A percentile compares a stretch with the other conserved stretches of the same genome.
phyloP scores from a whole-genome alignment of 2,113 vertebrate species.

The Paracanthobrama guichenoti region DNA sequence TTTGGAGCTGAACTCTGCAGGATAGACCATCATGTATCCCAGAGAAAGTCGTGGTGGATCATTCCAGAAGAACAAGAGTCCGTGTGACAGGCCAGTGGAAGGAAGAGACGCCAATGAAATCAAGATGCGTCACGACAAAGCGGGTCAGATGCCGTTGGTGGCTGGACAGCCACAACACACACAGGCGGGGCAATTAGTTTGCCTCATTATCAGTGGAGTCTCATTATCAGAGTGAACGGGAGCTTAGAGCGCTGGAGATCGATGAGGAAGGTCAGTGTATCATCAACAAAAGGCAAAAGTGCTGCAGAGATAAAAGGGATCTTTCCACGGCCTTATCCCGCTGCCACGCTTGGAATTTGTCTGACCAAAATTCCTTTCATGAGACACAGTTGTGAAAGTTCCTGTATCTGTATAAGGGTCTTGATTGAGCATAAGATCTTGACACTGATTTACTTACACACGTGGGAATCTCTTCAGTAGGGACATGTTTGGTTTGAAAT shows the following conservation, averaged over 20 bases:
- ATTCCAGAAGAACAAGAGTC: slow-evolving; percentile 79
- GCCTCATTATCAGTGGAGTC: slow-evolving; percentile 41
- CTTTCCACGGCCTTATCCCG: slow-evolving; percentile 36
- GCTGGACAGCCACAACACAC: slow-evolving; percentile 54
- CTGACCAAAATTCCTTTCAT: slow-evolving; percentile 32
- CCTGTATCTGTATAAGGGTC: neutral
- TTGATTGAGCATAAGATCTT: neutral
- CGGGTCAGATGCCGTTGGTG: slow-evolving; percentile 68
- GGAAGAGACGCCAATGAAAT: slow-evolving; percentile 71
- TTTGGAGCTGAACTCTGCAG: too few species aligned
- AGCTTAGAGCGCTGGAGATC: slow-evolving; percentile 24
- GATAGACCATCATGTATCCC: slow-evolving; percentile 84
- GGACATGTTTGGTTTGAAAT: neutral
- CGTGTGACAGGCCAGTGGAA: slow-evolving; percentile 83
- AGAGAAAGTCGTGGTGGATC: slow-evolving; percentile 81
- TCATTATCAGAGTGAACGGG: slow-evolving; percentile 38
- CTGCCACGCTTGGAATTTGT: slow-evolving; percentile 45
- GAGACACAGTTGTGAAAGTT: neutral
- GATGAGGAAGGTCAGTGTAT: slow-evolving; percentile 41
- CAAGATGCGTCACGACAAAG: slow-evolving; percentile 74
- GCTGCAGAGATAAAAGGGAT: slow-evolving; percentile 43
- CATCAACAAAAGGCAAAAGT: slow-evolving; percentile 35
- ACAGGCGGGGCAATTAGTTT: slow-evolving; percentile 60
- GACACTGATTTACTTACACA: neutral
- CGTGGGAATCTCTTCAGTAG: neutral